Evolutionary conservation across 2,888 invertebrate genomes (phyloP).

Genomic region (Amblyteles armatorius): DNA sequence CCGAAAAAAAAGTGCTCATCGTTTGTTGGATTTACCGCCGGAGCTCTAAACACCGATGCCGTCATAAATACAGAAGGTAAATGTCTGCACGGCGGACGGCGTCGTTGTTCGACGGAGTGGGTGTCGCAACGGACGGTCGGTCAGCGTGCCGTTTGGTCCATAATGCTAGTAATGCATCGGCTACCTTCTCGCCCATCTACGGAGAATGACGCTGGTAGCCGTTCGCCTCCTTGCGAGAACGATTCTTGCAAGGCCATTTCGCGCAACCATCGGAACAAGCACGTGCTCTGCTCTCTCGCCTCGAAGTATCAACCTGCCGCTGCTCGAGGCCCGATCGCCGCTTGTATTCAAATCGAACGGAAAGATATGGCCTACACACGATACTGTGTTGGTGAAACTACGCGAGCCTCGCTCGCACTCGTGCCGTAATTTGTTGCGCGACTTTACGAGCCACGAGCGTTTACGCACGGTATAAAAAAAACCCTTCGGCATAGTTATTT

Average conservation of each 20-base stretch:
- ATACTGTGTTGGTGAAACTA: conserved; percentile 4
- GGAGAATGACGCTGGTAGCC: conserved; percentile 65
- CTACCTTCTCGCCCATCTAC: conserved; percentile 67
- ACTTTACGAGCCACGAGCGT: conserved; percentile 6
- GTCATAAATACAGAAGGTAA: conserved; percentile 12
- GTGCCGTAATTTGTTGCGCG: conserved; percentile 56
- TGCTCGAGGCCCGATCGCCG: conserved; percentile 23
- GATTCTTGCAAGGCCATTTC: conserved; percentile 52
- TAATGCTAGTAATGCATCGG: conserved; percentile 60
- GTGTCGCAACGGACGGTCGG: conserved; percentile 59
- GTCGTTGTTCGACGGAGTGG: conserved; percentile 29
- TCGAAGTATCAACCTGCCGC: conserved; percentile 53
- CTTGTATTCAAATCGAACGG: conserved; percentile 61
- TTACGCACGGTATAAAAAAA: background rate
- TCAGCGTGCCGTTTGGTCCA: conserved; percentile 39
- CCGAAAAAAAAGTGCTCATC: background rate
- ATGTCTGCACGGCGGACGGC: background rate
- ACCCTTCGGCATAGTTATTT: background rate
- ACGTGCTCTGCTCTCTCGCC: conserved; percentile 63
- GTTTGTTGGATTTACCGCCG: conserved; percentile 9
- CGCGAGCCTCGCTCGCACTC: conserved; percentile 14
- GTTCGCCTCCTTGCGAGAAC: conserved; percentile 47
- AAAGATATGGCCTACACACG: conserved; percentile 20
- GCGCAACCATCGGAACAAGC: conserved; percentile 58
- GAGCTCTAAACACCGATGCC: conserved; percentile 1